Evolutionary conservation across 1,140 invertebrate genomes (phyloP).

Genomic region (Caenorhabditis remanei): DNA sequence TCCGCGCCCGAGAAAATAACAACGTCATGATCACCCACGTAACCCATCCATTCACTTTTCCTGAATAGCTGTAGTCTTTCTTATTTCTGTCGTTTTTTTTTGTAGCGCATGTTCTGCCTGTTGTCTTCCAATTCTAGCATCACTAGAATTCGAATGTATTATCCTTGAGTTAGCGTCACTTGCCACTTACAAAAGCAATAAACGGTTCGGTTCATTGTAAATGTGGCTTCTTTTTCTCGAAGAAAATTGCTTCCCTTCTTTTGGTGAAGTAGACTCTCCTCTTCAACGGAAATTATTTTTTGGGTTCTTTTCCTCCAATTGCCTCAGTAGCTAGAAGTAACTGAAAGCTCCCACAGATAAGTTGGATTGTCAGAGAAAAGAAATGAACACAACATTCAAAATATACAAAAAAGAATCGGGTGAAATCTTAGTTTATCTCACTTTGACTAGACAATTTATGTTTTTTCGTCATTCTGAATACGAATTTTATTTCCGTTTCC

Average conservation of each 20-base stretch:
- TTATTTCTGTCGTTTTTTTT: not conserved
- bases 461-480: not conserved
- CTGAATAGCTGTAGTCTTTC: not conserved
- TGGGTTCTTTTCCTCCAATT: not conserved
- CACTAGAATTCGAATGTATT: not conserved
- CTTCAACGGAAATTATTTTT: conserved; percentile 34
- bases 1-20: not conserved
- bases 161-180: not conserved
- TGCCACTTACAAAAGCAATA: conserved; percentile 49
- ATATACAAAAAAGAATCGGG: not conserved
- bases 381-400: not conserved
- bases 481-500: not conserved
- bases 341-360: not conserved
- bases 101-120: too few species aligned
- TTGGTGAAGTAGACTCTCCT: not conserved
- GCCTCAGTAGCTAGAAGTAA: not conserved
- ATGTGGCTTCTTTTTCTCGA: not conserved
- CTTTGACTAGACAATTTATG: not conserved
- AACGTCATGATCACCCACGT: not conserved
- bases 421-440: not conserved
- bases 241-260: conserved; percentile 21
- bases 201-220: conserved; percentile 27
- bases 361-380: not conserved
- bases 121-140: not conserved
- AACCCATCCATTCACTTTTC: not conserved